phyloP scores from a whole-genome alignment of 2,888 invertebrate genomes.

The Gnatocerus cornutus region DNA sequence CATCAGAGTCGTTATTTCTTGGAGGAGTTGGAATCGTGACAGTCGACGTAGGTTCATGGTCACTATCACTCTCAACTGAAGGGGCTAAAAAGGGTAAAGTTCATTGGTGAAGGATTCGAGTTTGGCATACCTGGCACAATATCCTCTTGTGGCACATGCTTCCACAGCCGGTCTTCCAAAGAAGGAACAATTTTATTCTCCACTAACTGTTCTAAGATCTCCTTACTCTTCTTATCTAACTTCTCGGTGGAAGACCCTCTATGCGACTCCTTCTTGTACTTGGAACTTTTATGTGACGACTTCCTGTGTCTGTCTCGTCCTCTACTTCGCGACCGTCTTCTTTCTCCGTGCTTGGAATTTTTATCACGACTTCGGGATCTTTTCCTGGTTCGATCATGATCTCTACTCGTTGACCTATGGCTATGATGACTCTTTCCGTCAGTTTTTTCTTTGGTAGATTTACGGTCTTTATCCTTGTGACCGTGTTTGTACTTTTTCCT shows the following conservation, averaged over 20 bases:
- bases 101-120: background rate
- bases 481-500: conserved; percentile 62
- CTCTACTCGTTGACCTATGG: conserved; percentile 59
- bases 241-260: conserved; percentile 64
- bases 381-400: conserved; percentile 62
- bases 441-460: conserved; percentile 59
- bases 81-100: conserved; percentile 57
- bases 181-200: conserved; percentile 71
- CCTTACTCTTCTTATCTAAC: conserved; percentile 69
- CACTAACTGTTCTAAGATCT: conserved; percentile 69
- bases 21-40: conserved; percentile 79
- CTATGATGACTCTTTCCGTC: conserved; percentile 57
- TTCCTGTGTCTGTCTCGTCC: conserved; percentile 62
- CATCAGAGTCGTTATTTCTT: conserved; percentile 66
- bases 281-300: conserved; percentile 68
- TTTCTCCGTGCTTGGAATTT: conserved; percentile 53
- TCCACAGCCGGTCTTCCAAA: conserved; percentile 74
- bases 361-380: conserved; percentile 66
- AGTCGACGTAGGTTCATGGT: conserved; percentile 87
- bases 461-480: conserved; percentile 56
- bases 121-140: conserved; percentile 63
- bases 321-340: conserved; percentile 59
- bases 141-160: conserved; percentile 71
- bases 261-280: conserved; percentile 65
- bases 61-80: conserved; percentile 76